Evolutionary conservation across 2,888 invertebrate genomes (phyloP).

Genomic region (Ectemnius lituratus): DNA sequence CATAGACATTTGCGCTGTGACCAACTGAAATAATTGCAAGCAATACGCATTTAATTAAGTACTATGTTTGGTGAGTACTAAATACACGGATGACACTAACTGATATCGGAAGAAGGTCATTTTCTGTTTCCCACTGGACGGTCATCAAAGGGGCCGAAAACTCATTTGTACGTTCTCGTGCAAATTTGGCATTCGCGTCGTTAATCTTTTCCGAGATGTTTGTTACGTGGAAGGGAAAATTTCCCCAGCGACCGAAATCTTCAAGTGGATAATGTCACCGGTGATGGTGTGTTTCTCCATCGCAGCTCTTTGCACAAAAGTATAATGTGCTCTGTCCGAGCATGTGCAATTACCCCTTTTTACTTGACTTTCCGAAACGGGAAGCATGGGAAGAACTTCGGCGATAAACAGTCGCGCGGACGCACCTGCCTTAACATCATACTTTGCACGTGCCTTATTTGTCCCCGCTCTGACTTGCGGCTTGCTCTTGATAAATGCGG

Average conservation of each 20-base stretch:
- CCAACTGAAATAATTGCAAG: neutral
- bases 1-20: neutral
- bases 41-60: neutral
- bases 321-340: neutral
- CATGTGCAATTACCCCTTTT: neutral
- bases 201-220: no score
- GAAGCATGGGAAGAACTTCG: conserved; percentile 33
- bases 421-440: conserved; percentile 51
- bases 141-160: no score
- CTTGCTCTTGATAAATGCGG: conserved; percentile 23
- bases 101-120: no score
- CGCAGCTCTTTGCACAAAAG: no score
- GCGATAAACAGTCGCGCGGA: conserved; percentile 44
- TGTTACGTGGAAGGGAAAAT: no score
- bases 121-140: no score
- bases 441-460: conserved; percentile 35
- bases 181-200: no score
- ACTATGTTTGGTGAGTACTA: neutral
- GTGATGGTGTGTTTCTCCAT: no score
- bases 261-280: no score
- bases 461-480: neutral
- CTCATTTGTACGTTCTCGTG: no score
- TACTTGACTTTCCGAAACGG: neutral
- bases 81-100: neutral
- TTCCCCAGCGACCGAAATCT: no score